These are phyloP conservation scores for Cybosia mesomella DNA, from an alignment of 2,888 invertebrate species.

Conservation along the genomic window DNA sequence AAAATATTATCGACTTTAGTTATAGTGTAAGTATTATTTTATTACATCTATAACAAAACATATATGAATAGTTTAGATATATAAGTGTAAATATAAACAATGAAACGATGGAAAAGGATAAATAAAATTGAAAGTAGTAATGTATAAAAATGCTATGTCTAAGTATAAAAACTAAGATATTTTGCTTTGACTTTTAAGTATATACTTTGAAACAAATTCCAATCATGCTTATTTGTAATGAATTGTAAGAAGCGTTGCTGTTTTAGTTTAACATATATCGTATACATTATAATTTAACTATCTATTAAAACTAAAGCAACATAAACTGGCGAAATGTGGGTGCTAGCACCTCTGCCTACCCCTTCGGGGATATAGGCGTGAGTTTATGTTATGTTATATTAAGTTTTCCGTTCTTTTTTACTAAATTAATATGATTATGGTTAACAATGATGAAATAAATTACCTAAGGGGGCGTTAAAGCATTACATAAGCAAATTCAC, in stretches of 20 bases:
- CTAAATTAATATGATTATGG: background rate
- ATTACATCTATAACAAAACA: background rate
- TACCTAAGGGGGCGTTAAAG: background rate
- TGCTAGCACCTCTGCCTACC: too few species aligned
- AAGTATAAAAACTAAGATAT: background rate
- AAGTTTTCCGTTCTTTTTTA: background rate
- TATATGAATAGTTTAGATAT: background rate
- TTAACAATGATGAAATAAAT: background rate
- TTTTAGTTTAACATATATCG: background rate
- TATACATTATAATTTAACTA: background rate
- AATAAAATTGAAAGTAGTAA: background rate
- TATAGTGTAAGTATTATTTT: background rate
- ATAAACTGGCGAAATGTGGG: too few species aligned
- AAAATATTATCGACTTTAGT: background rate
- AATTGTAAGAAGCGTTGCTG: background rate
- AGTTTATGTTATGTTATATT: too few species aligned
- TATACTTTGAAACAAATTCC: background rate
- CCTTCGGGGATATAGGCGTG: too few species aligned
- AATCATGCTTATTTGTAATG: background rate
- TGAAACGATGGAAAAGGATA: background rate
- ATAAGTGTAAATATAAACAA: slow-evolving; percentile 7
- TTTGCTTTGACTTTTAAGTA: background rate
- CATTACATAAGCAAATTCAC: background rate
- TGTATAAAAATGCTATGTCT: background rate
- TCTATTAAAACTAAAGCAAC: background rate